phyloP scores from a whole-genome alignment of 2,888 invertebrate species.

The Drosophila melanocephala region DNA sequence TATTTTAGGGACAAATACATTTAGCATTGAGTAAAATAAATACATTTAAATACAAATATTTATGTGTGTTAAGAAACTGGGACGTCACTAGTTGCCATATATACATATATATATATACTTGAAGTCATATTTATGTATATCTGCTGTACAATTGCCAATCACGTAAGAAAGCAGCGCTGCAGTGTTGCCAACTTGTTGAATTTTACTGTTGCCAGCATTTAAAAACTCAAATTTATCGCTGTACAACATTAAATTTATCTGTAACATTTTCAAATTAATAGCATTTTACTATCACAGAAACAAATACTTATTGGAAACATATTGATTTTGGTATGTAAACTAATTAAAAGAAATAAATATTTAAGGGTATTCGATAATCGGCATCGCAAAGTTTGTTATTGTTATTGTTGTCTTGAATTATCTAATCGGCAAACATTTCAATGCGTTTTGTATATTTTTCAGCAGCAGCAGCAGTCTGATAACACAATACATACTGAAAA shows the following conservation, averaged over 20 bases:
- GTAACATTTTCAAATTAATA: background rate
- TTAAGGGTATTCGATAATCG: background rate
- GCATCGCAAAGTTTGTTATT: background rate
- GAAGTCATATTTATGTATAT: background rate
- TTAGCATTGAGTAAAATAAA: slow-evolving; percentile 10
- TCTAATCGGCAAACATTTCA: slow-evolving; percentile 48
- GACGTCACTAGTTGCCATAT: slow-evolving; percentile 13
- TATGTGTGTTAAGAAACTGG: background rate
- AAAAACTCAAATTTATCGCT: background rate
- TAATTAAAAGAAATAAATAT: background rate
- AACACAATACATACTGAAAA: slow-evolving; percentile 7
- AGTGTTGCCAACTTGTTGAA: slow-evolving; percentile 26
- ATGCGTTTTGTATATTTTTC: slow-evolving; percentile 28
- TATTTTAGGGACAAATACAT: slow-evolving; percentile 12
- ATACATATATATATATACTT: background rate
- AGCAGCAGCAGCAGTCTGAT: slow-evolving; percentile 20
- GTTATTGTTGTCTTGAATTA: slow-evolving; percentile 18
- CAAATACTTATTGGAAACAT: background rate
- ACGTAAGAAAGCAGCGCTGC: background rate
- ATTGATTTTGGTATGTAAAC: background rate
- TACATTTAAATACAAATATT: slow-evolving; percentile 1
- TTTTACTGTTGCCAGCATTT: background rate
- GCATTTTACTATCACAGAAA: background rate
- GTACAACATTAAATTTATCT: background rate
- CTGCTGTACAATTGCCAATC: slow-evolving; percentile 10